Evolutionary conservation across 2,888 invertebrate genomes (phyloP).

Genomic region (Acanthosepion lycidas): DNA sequence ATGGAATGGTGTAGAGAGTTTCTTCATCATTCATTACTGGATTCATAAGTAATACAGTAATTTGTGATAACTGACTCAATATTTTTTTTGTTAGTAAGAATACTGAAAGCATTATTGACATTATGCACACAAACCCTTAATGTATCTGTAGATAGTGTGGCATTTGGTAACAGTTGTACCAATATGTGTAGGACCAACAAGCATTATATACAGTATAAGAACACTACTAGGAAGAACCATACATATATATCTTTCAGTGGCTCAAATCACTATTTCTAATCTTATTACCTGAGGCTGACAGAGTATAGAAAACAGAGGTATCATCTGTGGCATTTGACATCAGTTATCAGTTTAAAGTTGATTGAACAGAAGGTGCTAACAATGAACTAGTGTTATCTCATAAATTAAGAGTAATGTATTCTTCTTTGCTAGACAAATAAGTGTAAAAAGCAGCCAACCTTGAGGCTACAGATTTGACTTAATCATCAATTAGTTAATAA

Average conservation of each 20-base stretch:
- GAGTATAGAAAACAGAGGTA: not conserved
- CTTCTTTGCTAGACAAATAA: conserved; percentile 21
- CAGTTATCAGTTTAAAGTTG: not conserved
- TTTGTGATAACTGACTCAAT: too few relatives aligned
- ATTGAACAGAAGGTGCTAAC: not conserved
- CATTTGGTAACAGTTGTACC: too few relatives aligned
- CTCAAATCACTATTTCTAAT: not conserved
- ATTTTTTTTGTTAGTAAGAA: too few relatives aligned
- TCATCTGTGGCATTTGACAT: not conserved
- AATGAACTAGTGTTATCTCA: not conserved
- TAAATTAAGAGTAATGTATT: not conserved
- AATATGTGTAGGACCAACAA: too few relatives aligned
- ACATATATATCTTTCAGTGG: not conserved
- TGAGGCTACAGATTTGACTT: not conserved
- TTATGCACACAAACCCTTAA: too few relatives aligned
- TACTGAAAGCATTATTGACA: too few relatives aligned
- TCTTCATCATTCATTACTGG: too few relatives aligned
- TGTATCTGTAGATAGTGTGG: too few relatives aligned
- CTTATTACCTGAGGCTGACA: not conserved
- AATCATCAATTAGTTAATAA: conserved; percentile 4
- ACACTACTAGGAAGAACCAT: not conserved
- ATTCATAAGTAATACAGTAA: too few relatives aligned
- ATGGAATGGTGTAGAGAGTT: too few relatives aligned
- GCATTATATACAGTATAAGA: not conserved
- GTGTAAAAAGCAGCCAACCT: not conserved